Base-by-base conservation (phyloP, 2,113 vertebrate genomes). In the Epinephelus fuscoguttatus region DNA sequence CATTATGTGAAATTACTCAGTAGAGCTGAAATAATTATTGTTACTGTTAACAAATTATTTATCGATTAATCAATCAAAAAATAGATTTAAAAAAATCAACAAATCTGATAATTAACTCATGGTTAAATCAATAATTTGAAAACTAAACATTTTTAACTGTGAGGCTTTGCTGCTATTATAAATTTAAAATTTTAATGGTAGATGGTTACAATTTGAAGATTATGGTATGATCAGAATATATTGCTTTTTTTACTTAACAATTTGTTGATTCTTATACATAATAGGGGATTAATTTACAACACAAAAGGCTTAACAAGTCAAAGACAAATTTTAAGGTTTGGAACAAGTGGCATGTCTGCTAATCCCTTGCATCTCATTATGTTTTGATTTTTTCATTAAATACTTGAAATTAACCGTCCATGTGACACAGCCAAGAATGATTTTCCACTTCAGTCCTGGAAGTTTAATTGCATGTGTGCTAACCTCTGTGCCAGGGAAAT, bases 341-440 rank as follows among this genome's bases (percentile, higher is more conserved):
- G 25, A 59, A 47, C 25, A 33, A 49, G 53, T 57, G 42, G 23
- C 62, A 56, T 33, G 27, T 50, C 27, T 50, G 42, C 21, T 60
- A 59, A 57, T 45, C 23, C 30, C 40, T 47, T 76, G 12, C 40
- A 57, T 68, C 13, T 50, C 13, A 13, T 27, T 4, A 2, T 37
- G 3, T 59, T 47, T 50, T 53, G 30, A 47, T 45, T 66, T 53
- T 55, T 12, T 62, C 75, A 79, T 13, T 33, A 6, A 80, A 45
- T n/a, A 23, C 14, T 18, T 62, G 11, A 15, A 70, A 59, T 52
- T 15, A 53, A 12, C n/a, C 14, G 17, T 23, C 55, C 37, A 60
- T 17, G 10, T 42, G 37, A 33, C 56, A 40, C 13, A 59, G 40
- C 49, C 25, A 53, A 63, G 2, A 70, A 30, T 10, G 2, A 75